Base-by-base conservation (phyloP, 2,888 invertebrate species). In the Cataglyphis albicans region DNA sequence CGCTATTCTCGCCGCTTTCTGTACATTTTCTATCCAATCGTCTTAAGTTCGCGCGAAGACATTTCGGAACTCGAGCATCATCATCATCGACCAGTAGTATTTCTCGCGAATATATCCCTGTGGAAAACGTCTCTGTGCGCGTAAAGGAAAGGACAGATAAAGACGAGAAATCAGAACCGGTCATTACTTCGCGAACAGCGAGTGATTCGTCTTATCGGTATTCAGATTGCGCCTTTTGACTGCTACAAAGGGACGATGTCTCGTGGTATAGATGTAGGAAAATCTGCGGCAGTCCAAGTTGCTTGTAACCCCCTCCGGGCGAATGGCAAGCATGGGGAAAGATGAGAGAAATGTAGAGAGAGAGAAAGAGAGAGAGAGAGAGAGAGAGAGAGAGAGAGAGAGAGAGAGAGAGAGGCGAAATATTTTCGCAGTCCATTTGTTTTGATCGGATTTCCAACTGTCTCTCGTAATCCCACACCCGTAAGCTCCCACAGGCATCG, bases 361-460 rank as follows among this genome's bases (percentile, higher is more conserved):
- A 65, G 32, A 75, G 25, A 55, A 25, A 59, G 55, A 7, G 32
- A 5, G 78, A 3, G n/a, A 1, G 21, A 7, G 52, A 15, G 63
- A 18, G 70, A 65, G 32, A 75, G 25, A 55, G 38, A 59, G 55
- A 7, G 32, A 5, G 78, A 3, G n/a, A 1, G 21, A 7, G 52
- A 15, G 63, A 18, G 70, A 59, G 63, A 25, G 74, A 82, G 84
- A 57, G 64, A 55, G 80, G 68, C 59, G 48, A 87, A 90, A 90
- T 90, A 91, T 91, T 92, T 92, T 93, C 92, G 91, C 92, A 93
- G 93, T 93, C 93, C 93, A 94, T 94, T 94, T 94, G 93, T 94
- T 94, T 93, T 93, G 93, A 94, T 94, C 94, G 93, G 94, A 94
- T 93, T 93, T 91, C 91, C 92, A 92, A 93, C 93, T 93, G 94